phyloP scores from a whole-genome alignment of 2,113 vertebrate species.

The Piprites chloris region DNA sequence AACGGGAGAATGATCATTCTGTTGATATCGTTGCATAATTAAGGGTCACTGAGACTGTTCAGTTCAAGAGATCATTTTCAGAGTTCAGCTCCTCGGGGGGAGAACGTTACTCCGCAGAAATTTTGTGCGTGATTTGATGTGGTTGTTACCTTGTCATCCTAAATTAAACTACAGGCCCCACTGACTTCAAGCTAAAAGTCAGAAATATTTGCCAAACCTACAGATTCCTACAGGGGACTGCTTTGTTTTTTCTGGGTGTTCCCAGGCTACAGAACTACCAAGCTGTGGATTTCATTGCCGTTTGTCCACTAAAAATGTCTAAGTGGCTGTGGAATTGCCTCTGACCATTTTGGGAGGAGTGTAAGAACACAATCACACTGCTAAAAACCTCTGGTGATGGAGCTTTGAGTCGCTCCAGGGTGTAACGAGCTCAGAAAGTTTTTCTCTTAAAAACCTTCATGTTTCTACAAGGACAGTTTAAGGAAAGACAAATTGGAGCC shows the following conservation, averaged over 20 bases:
- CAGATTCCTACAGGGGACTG: background rate
- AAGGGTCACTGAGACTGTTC: background rate
- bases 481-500: background rate
- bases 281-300: background rate
- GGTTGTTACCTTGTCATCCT: background rate
- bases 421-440: background rate
- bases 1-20: background rate
- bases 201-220: background rate
- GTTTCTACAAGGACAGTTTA: background rate
- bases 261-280: background rate
- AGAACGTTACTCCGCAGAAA: background rate
- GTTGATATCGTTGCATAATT: background rate
- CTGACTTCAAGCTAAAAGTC: background rate
- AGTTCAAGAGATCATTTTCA: slow-evolving; percentile 18
- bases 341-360: background rate
- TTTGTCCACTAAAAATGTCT: background rate
- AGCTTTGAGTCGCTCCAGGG: background rate
- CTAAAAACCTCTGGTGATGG: background rate
- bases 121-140: background rate
- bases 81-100: background rate
- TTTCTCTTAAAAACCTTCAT: background rate
- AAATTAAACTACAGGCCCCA: background rate
- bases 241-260: background rate
- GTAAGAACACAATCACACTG: background rate
- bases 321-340: background rate